Evolutionary conservation across 2,797 vertebrate species (phyloP), one percentile per base, ranked within the genome.

Genomic region (Bovichtus diacanthus): DNA sequence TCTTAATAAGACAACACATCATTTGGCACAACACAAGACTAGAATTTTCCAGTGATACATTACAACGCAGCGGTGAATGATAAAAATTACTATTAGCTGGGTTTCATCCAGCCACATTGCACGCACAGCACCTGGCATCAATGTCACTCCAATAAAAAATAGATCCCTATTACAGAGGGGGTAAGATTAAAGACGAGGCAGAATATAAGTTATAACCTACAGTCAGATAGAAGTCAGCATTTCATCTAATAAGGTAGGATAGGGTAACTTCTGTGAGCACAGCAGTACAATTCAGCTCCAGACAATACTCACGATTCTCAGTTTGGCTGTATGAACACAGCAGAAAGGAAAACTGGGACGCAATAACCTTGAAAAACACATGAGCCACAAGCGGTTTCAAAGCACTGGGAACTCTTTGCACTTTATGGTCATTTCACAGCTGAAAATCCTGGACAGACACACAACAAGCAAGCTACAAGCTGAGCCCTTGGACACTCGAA

Each of bases 201-300:
- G 25, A 1, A 29, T 12, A 31, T 44, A 19, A 25, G 31, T 16
- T 25, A 7, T 53, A 53, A 19, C 31, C 60, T 49, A 8, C 27
- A 39, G 34, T 46, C 8, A 19, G 18, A 27, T 44, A 39, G 23
- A 44, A 49, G 58, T 83, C 66, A 80, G 73, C 71, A 23, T 60
- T 72, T 80, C 27, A 55, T 70, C 51, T 62, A 64, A 86, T 62
- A 0, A 72, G 73, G 3, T 71, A 58, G 76, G n/a, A n/a, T 1
- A 80, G 21, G 58, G 67, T 80, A 25, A 72, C 8, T 13, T 43
- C 31, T 1, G 15, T 21, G 6, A 27, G 19, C 15, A 36, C 69
- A 11, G 49, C 7, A 19, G 21, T 0, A 6, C 29, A 41, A 1
- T 27, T 76, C 18, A 38, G 15, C 27, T 19, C 1, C 0, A 39